Evolutionary conservation across 2,797 vertebrate genomes (phyloP).

Genomic region (Etheostoma nigrum): DNA sequence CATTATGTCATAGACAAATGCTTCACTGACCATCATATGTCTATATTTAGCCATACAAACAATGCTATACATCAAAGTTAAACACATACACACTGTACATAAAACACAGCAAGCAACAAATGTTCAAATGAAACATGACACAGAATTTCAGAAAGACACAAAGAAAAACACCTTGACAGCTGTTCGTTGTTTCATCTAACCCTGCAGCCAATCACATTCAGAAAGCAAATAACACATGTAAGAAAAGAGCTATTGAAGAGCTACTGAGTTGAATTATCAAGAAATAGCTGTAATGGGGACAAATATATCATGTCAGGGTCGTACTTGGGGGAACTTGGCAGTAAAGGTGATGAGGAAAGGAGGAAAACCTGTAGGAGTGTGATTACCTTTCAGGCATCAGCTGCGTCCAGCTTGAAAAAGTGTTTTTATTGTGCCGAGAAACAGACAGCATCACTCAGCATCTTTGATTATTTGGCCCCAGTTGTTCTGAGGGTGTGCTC

Average conservation of each 20-base stretch:
- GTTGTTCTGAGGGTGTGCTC: constrained; percentile 31
- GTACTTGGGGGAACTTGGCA: neutral
- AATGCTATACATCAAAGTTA: neutral
- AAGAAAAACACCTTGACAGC: neutral
- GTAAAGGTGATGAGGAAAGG: constrained; percentile 53
- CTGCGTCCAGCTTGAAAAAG: constrained; percentile 42
- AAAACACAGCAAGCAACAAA: constrained; percentile 6
- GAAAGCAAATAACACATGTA: constrained; percentile 9
- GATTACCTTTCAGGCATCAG: constrained; percentile 61
- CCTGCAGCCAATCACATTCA: constrained; percentile 5
- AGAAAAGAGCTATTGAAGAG: neutral
- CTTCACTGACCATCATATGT: neutral
- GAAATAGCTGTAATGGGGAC: neutral
- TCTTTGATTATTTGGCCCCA: constrained; percentile 71
- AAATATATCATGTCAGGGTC: constrained; percentile 2
- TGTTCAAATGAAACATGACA: constrained; percentile 3
- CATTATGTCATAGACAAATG: neutral
- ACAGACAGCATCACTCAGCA: constrained; percentile 80
- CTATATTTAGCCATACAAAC: neutral
- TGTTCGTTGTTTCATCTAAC: neutral
- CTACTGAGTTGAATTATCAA: constrained; percentile 15
- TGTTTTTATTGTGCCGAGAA: constrained; percentile 64
- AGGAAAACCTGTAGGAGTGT: constrained; percentile 45
- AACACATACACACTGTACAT: neutral
- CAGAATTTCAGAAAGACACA: neutral